Base-by-base conservation (phyloP, 1,140 invertebrate genomes). In the Caenorhabditis latens region DNA sequence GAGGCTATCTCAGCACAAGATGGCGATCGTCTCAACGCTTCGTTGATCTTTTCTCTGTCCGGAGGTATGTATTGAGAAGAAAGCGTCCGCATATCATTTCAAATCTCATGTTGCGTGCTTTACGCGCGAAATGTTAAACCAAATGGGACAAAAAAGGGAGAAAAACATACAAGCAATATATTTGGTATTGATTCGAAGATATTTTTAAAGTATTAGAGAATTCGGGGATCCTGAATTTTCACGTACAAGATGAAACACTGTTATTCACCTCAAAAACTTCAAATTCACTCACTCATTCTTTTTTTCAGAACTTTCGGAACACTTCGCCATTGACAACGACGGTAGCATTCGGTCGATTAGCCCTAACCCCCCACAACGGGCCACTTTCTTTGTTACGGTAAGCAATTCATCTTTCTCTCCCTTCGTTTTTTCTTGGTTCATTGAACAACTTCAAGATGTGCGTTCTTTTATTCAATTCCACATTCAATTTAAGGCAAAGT, bases 21-120 rank as follows among this genome's bases (percentile, higher is more conserved):
- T 83, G 90, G 88, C 40, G 90, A 91, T 75, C 75, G 67, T 55
- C 79, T 91, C 13, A 90, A 91, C 55, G 90, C 89, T 43, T 43
- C 90, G 32, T 65, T 91, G 16, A 42, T 86, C 67, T 91, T 91
- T 79, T 48, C 58, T 61, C 83, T 91, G 46, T 83, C 83, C 14
- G 90, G 90, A 86, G 90, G 90, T 90, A 75, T 42, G 85, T 63
- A 50, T 46, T 21, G 32, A 50, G 40, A 46, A 40, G 21, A 53
- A 46, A 50, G 40, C 24, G 21, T 11, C 57, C 46, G 40, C 53
- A 86, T 57, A 55, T 57, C 48, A 53, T 50, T 55, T 42, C 79
- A 79, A 58, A 86, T 50, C 67, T 57, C 85, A 86, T 63, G 67
- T 79, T 79, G 85, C 67, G 85, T 58, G 85, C 67, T 53, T 86